Conservation (phyloP, 1,140 invertebrate species). For the Pogonognathellus flavescens region DNA sequence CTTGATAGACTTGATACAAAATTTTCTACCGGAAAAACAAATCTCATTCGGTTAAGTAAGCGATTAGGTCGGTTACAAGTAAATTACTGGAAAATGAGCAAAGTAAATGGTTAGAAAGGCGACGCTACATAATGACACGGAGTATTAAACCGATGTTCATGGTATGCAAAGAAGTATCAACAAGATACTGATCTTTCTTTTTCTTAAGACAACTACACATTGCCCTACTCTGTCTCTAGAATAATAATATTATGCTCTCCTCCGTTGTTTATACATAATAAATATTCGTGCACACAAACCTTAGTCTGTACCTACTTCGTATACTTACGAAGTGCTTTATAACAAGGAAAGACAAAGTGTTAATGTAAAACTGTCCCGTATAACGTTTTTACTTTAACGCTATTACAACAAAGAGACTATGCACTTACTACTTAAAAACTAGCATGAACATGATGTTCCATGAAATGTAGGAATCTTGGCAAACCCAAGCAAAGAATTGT, state of each 20-base stretch:
- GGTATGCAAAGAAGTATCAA: conserved; percentile 12
- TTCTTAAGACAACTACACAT: too few relatives aligned
- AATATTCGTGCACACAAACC: too few relatives aligned
- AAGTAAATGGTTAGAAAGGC: neutral
- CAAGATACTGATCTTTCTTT: neutral
- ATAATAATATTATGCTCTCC: too few relatives aligned
- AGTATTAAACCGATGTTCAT: conserved; percentile 16
- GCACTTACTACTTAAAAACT: neutral
- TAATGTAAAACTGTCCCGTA: too few relatives aligned
- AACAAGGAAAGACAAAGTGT: neutral
- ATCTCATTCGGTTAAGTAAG: neutral
- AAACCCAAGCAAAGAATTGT: conserved; percentile 17
- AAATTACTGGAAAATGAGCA: conserved; percentile 27
- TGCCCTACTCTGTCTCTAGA: too few relatives aligned
- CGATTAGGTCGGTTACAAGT: conserved; percentile 17
- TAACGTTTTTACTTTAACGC: too few relatives aligned
- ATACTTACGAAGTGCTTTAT: neutral
- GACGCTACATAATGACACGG: conserved; percentile 25
- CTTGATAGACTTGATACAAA: too few relatives aligned
- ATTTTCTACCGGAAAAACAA: neutral
- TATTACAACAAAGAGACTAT: neutral
- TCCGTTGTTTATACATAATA: too few relatives aligned
- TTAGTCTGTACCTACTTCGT: neutral
- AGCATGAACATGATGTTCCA: conserved; percentile 39
- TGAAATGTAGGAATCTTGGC: conserved; percentile 48